These are phyloP conservation scores for Circaetus gallicus DNA, from an alignment of 2,113 vertebrate genomes.

Conservation along the genomic window DNA sequence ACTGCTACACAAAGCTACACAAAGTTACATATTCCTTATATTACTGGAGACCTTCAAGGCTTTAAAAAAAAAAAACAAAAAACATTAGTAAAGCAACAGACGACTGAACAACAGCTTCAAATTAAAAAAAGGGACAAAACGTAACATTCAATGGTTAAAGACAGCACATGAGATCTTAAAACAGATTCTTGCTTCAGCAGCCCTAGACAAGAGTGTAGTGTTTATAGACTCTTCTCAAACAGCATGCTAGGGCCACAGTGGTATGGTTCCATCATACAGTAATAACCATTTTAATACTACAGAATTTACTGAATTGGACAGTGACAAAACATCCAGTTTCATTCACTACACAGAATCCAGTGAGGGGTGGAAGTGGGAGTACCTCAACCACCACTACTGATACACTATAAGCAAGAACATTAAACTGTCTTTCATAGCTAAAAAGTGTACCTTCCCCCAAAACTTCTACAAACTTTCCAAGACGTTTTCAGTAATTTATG, in stretches of 20 bases:
- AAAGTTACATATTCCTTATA: neutral
- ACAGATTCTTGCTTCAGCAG: neutral
- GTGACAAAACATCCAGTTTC: neutral
- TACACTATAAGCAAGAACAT: neutral
- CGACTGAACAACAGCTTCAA: neutral
- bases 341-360: neutral
- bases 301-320: neutral
- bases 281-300: neutral
- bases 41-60: neutral
- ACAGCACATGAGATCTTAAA: neutral
- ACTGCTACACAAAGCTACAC: neutral
- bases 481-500: neutral
- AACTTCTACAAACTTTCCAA: neutral
- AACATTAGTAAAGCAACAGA: neutral
- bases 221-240: neutral
- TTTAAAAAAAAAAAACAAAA: neutral
- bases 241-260: neutral
- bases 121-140: neutral
- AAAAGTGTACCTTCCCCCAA: neutral
- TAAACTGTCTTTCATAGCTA: neutral
- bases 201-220: neutral
- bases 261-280: neutral
- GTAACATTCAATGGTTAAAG: neutral
- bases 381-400: neutral
- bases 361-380: neutral